A percentile compares a stretch with the other conserved stretches of the same genome.
phyloP scores from a whole-genome alignment of 2,888 invertebrate genomes.

The Leptinotarsa juncta region DNA sequence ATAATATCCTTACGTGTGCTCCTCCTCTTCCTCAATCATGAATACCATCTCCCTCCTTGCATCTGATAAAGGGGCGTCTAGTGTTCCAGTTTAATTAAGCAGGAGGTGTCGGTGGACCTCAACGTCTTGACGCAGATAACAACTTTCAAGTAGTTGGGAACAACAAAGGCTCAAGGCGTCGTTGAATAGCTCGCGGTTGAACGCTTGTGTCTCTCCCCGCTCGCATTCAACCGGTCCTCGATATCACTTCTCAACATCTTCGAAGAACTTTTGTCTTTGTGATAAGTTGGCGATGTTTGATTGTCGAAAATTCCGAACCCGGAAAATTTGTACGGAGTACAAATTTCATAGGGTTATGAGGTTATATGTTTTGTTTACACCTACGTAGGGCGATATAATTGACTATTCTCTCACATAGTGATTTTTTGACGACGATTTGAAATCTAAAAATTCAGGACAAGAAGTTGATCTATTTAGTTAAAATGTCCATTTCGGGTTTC shows the following conservation, averaged over 20 bases:
- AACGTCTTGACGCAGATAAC: conserved; percentile 55
- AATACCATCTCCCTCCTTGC: conserved; percentile 1
- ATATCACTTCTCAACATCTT: conserved; percentile 44
- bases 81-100: conserved; percentile 53
- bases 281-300: conserved; percentile 30
- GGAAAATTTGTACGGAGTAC: background rate
- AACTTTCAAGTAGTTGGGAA: conserved; percentile 51
- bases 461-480: too few species aligned
- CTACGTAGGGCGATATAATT: background rate
- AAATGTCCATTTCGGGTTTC: too few species aligned
- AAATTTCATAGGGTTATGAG: background rate
- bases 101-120: conserved; percentile 56
- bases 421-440: too few species aligned
- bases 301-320: conserved; percentile 12
- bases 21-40: background rate
- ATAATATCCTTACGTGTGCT: background rate
- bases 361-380: background rate
- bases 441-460: too few species aligned
- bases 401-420: too few species aligned
- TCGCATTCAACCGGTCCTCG: conserved; percentile 46
- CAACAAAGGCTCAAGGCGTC: conserved; percentile 51
- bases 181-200: conserved; percentile 54
- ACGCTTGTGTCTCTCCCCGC: conserved; percentile 48
- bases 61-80: conserved; percentile 11
- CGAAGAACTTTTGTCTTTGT: conserved; percentile 45